Percentiles rank a stretch among this genome's conserved stretches.
phyloP scores from a whole-genome alignment of 2,797 vertebrate species.

The Zenarchopterus dispar region DNA sequence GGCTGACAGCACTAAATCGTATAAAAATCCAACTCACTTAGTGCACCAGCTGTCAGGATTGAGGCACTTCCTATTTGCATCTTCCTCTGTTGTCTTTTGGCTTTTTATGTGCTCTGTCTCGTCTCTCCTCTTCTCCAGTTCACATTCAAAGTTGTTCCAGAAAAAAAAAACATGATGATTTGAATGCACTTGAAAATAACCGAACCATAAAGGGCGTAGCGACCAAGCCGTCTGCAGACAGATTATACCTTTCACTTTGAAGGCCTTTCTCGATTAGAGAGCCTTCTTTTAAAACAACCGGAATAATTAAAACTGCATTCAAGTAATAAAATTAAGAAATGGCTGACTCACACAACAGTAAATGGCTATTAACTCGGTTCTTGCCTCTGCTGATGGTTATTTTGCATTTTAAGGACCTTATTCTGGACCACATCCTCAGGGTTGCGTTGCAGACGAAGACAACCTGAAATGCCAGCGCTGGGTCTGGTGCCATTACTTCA shows the following conservation, averaged over 20 bases:
- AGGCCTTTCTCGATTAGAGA: conserved; percentile 35
- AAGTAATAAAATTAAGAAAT: conserved; percentile 68
- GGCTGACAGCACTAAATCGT: conserved; percentile 28
- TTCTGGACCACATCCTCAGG: conserved; percentile 62
- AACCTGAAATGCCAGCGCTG: conserved; percentile 20
- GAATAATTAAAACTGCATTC: conserved; percentile 65
- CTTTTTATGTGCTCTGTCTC: conserved; percentile 3
- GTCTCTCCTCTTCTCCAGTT: not conserved
- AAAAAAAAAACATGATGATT: conserved; percentile 10
- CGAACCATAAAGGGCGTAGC: conserved; percentile 15
- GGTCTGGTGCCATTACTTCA: conserved; percentile 22
- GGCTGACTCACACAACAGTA: conserved; percentile 59
- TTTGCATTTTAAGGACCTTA: conserved; percentile 69
- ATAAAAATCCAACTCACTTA: conserved; percentile 21
- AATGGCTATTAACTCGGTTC: conserved; percentile 58
- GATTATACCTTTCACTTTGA: conserved; percentile 33
- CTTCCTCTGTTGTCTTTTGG: not conserved
- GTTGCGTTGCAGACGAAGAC: conserved; percentile 24
- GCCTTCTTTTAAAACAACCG: conserved; percentile 55
- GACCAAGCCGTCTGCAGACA: conserved; percentile 35
- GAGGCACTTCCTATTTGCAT: conserved; percentile 4
- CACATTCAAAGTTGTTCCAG: not conserved
- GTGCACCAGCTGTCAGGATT: conserved; percentile 11
- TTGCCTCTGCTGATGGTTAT: conserved; percentile 57
- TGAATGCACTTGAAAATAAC: conserved; percentile 33